Base-by-base conservation (phyloP, 2,113 vertebrate genomes). In the Plecturocebus donacophilus region DNA sequence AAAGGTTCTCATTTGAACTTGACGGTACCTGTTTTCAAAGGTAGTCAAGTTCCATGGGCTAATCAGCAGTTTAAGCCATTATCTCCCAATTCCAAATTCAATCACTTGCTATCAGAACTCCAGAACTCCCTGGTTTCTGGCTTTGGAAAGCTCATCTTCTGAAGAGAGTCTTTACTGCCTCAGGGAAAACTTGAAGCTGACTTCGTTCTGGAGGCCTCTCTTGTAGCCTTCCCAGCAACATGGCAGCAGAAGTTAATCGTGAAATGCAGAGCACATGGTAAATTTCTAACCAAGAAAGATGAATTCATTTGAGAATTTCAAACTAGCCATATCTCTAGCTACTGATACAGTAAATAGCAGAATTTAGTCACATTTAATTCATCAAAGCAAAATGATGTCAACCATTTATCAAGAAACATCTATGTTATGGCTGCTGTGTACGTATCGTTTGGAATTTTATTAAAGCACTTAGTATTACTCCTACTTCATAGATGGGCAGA, bases 91-190 rank as follows among this genome's bases (percentile, higher is more conserved):
- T 64, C 35, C 56, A 30, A 42, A 27, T 30, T 45, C 61, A 52
- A 40, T 21, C 47, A 17, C 8, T 35, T 61, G 20, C 66, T 76
- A 35, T 0, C 20, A 75, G n/a, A 6, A 8, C 7, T 21, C 0
- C 20, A 75, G n/a, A 6, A 8, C 7, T 21, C 35, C 21, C 27
- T 76, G 38, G 7, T 75, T 42, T 42, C 40, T 12, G 27, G 8
- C 13, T 30, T 6, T 0, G 0, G 54, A 64, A 11, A 86, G 1
- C 3, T 20, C 6, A 1, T 23, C 1, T 2, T 16, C 47, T 54
- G n/a, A 52, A 38, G 6, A 77, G 64, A 61, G 23, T 61, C 40
- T 40, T 70, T 47, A 21, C 9, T 70, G 49, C 9, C 6, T 68
- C 17, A 56, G 38, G 79, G 71, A 30, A 64, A 82, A 38, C 1